These are phyloP conservation scores for Eupithecia dodoneata DNA, from an alignment of 2,888 invertebrate genomes.

Conservation along the genomic window DNA sequence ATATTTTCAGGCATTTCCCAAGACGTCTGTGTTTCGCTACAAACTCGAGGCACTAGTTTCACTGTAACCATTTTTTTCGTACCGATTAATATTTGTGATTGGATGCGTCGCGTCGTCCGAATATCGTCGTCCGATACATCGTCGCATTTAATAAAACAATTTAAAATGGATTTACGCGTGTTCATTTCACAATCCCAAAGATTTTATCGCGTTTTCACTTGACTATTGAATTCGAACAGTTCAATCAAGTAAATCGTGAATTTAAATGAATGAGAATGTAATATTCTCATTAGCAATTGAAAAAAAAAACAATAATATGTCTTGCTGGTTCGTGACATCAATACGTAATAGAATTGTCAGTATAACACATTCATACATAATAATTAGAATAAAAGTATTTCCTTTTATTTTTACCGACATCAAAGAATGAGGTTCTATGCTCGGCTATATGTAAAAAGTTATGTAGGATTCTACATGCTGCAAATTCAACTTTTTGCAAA, in stretches of 20 bases:
- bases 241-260: too few species aligned
- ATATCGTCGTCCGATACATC: constrained; percentile 14
- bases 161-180: constrained; percentile 16
- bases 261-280: too few species aligned
- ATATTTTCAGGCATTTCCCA: not conserved
- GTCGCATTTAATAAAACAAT: constrained; percentile 22
- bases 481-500: too few species aligned
- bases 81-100: constrained; percentile 16
- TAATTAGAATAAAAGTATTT: too few species aligned
- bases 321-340: not conserved
- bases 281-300: too few species aligned
- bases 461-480: too few species aligned
- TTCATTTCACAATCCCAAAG: not conserved
- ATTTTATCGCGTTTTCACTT: constrained; percentile 2
- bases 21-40: not conserved
- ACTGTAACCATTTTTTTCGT: constrained; percentile 14
- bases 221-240: not conserved
- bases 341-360: not conserved
- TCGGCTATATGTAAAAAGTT: too few species aligned
- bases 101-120: not conserved
- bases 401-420: not conserved
- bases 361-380: not conserved
- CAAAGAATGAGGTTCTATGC: not conserved
- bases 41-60: not conserved
- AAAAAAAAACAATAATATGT: too few species aligned